Percentiles rank a stretch among this genome's conserved stretches.
Evolutionary conservation across 2,113 vertebrate genomes (phyloP).

Genomic region (Phylloscopus trochilus): DNA sequence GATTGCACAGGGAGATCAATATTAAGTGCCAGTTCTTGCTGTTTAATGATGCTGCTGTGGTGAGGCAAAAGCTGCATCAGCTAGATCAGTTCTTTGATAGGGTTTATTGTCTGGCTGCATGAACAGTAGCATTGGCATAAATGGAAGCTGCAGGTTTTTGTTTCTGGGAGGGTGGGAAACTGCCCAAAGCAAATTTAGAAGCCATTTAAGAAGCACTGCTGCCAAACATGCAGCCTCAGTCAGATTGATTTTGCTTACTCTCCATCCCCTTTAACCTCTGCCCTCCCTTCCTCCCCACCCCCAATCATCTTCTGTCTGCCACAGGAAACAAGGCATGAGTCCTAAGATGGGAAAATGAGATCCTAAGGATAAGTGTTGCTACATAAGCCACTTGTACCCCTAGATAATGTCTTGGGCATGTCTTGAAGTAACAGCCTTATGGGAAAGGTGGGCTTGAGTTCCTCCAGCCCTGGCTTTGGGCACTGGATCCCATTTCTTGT

Average conservation of each 20-base stretch:
- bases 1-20: background rate
- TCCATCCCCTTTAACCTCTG: background rate
- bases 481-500: background rate
- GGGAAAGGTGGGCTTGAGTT: background rate
- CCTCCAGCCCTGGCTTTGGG: background rate
- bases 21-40: background rate
- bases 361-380: background rate
- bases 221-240: background rate
- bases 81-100: background rate
- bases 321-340: background rate
- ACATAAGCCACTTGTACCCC: background rate
- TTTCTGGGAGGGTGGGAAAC: background rate
- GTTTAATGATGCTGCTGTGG: background rate
- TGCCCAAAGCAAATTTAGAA: background rate
- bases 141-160: background rate
- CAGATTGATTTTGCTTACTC: background rate
- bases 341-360: background rate
- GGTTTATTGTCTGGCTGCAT: background rate
- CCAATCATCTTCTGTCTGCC: background rate
- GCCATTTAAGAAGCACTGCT: background rate
- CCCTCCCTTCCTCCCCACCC: fast-evolving
- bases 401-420: background rate
- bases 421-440: background rate
- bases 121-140: background rate
- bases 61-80: background rate